Conservation (phyloP, 2,113 vertebrate species). For the Raja brachyura region DNA sequence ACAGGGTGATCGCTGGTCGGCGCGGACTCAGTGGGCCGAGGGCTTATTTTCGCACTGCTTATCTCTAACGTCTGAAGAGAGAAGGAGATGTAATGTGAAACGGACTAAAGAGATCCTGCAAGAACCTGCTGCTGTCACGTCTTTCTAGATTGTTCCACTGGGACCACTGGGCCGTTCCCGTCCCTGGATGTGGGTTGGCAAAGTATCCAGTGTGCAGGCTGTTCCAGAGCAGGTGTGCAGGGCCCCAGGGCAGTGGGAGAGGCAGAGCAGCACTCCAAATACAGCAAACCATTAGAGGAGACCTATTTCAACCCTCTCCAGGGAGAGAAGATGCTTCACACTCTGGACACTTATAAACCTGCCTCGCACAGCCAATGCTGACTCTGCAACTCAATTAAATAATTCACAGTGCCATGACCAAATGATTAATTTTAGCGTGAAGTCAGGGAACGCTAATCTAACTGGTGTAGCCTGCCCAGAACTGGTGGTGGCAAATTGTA, state of each 20-base stretch:
- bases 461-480: not conserved
- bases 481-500: not conserved
- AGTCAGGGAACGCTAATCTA: too few species aligned
- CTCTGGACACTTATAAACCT: not conserved
- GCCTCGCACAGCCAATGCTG: not conserved
- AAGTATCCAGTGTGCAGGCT: too few species aligned
- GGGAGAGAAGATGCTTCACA: not conserved
- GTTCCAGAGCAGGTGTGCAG: not conserved
- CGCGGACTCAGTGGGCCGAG: too few species aligned
- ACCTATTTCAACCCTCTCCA: not conserved
- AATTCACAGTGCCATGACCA: not conserved
- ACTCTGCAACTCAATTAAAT: not conserved
- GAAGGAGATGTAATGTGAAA: not conserved
- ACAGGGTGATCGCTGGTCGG: too few species aligned
- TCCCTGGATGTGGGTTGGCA: too few species aligned
- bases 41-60: too few species aligned
- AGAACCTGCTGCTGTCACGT: not conserved
- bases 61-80: too few species aligned
- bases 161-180: not conserved
- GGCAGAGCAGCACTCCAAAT: not conserved
- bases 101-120: not conserved
- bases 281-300: conserved; percentile 7
- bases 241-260: not conserved
- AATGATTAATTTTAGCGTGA: not conserved
- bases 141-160: not conserved